Conservation (phyloP, 2,797 vertebrate species). For the Sebastes kiyomatsui region DNA sequence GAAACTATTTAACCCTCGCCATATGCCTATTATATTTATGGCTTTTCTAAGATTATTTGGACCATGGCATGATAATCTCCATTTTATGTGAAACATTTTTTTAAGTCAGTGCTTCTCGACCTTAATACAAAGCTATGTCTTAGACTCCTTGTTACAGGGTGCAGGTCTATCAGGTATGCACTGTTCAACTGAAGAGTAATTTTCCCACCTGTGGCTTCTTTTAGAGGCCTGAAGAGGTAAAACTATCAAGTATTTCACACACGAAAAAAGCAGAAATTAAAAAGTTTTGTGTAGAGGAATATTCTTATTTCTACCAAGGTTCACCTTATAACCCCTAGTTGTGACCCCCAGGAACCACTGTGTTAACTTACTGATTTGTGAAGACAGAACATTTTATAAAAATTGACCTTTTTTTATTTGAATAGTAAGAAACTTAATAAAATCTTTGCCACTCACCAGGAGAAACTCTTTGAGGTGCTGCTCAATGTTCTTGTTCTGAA, state of each 20-base stretch:
- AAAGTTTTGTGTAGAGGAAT: background rate
- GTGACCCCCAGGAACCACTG: no score
- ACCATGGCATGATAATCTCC: background rate
- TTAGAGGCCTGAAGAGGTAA: background rate
- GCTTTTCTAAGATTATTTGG: background rate
- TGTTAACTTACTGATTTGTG: background rate
- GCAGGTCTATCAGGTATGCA: background rate
- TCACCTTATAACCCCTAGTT: background rate
- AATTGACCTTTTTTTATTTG: background rate
- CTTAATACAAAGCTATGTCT: background rate
- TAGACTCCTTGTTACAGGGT: background rate
- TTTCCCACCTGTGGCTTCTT: background rate
- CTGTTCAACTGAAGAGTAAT: background rate
- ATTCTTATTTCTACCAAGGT: background rate
- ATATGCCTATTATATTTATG: background rate
- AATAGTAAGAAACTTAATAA: background rate
- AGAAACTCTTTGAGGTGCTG: conserved; percentile 94
- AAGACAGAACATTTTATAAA: background rate
- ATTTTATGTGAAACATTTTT: background rate
- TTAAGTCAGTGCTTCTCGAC: background rate
- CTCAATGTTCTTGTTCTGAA: conserved; percentile 92
- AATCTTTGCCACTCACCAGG: conserved; percentile 80
- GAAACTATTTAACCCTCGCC: background rate
- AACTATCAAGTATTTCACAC: background rate
- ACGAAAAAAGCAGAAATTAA: background rate